Evolutionary conservation across 2,888 invertebrate genomes (phyloP).

Genomic region (Heterodera filipjevi): DNA sequence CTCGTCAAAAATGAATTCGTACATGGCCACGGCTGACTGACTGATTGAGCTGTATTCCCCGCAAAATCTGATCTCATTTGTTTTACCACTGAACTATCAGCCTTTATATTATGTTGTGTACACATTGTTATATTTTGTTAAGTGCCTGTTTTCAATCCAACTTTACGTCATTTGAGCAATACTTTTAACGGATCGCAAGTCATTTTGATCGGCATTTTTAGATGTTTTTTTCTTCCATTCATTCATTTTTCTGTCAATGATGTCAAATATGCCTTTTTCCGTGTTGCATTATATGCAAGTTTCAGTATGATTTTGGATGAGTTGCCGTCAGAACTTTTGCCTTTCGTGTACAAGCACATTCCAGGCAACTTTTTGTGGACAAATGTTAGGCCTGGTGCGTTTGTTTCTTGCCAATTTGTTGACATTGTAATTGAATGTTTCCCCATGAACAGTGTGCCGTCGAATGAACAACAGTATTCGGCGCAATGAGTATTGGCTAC

Average conservation of each 20-base stretch:
- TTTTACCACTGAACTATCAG: too few relatives aligned
- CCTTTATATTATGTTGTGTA: too few relatives aligned
- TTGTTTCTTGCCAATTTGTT: background rate
- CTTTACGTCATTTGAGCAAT: too few relatives aligned
- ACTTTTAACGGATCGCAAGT: too few relatives aligned
- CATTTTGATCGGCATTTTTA: too few relatives aligned
- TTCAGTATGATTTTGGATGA: conserved; percentile 24
- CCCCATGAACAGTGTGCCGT: conserved; percentile 7
- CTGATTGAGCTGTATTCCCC: background rate
- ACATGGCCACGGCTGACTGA: conserved; percentile 26
- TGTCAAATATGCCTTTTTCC: too few relatives aligned
- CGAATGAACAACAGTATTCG: conserved; percentile 17
- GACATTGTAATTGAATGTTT: background rate
- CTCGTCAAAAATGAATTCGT: conserved; percentile 34
- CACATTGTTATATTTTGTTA: too few relatives aligned
- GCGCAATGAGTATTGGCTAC: conserved; percentile 26
- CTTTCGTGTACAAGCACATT: conserved; percentile 18
- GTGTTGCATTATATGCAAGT: background rate
- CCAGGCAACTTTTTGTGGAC: conserved; percentile 27
- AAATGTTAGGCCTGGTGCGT: conserved; percentile 25
- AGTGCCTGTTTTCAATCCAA: too few relatives aligned
- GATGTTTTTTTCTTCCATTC: too few relatives aligned
- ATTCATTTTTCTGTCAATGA: too few relatives aligned
- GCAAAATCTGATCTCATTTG: background rate
- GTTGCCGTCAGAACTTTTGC: conserved; percentile 22